A percentile compares a stretch with the other conserved stretches of the same genome.
phyloP scores from a whole-genome alignment of 2,113 vertebrate genomes.

The Syngnathoides biaculeatus region DNA sequence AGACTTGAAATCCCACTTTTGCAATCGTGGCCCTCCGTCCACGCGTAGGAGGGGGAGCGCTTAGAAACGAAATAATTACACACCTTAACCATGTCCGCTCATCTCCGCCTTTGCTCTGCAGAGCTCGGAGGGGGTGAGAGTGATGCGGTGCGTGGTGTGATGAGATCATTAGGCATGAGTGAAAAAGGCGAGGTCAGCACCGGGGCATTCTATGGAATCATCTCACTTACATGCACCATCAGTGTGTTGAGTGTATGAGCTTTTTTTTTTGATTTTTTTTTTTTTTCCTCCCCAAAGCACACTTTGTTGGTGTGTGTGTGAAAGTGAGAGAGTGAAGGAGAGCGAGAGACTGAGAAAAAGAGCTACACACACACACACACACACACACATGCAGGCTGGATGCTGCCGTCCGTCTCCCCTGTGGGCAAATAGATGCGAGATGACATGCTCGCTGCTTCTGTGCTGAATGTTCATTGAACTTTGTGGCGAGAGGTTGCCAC shows the following conservation, averaged over 20 bases:
- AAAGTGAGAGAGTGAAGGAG: slow-evolving; percentile 6
- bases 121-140: slow-evolving; percentile 26
- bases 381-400: slow-evolving; percentile 39
- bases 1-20: background rate
- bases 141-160: slow-evolving; percentile 58
- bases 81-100: background rate
- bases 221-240: slow-evolving; percentile 74
- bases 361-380: background rate
- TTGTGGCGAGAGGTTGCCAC: slow-evolving; percentile 90
- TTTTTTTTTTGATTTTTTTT: slow-evolving; percentile 10
- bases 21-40: background rate
- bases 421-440: slow-evolving; percentile 91
- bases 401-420: slow-evolving; percentile 80
- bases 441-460: slow-evolving; percentile 87
- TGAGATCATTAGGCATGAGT: slow-evolving; percentile 82
- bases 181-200: slow-evolving; percentile 63
- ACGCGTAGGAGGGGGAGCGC: background rate
- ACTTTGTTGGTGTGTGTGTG: slow-evolving; percentile 44
- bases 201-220: slow-evolving; percentile 67
- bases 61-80: background rate
- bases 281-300: slow-evolving; percentile 14
- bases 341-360: slow-evolving; percentile 12
- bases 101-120: slow-evolving; percentile 8
- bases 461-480: slow-evolving; percentile 88
- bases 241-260: slow-evolving; percentile 65